Percentiles rank a stretch among this genome's conserved stretches.
These are phyloP conservation scores for Halcyon chelicuti DNA, from an alignment of 2,797 vertebrate genomes.

Conservation along the genomic window DNA sequence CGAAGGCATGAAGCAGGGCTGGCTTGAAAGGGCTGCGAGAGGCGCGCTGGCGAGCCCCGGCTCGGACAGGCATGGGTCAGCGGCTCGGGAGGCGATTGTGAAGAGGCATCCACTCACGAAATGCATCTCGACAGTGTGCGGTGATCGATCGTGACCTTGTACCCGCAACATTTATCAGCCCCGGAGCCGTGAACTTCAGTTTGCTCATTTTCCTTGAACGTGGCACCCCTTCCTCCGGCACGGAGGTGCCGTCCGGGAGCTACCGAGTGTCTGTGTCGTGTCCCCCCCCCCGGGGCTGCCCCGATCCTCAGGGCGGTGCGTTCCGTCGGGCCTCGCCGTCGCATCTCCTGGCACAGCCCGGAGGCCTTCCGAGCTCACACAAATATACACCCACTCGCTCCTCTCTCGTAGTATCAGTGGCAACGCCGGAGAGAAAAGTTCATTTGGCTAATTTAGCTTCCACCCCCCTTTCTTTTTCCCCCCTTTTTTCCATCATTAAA, in stretches of 20 bases:
- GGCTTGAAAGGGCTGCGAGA: slow-evolving; percentile 77
- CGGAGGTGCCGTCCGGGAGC: not conserved
- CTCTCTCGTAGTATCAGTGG: not conserved
- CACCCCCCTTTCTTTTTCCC: not conserved
- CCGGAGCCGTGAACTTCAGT: slow-evolving; percentile 76
- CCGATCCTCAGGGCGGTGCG: not conserved
- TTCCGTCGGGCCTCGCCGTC: not conserved
- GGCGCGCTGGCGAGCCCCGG: slow-evolving; percentile 62
- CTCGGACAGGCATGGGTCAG: slow-evolving; percentile 83
- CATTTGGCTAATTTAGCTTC: slow-evolving; percentile 72
- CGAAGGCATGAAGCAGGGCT: slow-evolving; percentile 47
- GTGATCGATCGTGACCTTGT: slow-evolving; percentile 86
- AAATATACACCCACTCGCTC: not conserved
- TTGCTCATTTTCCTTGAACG: slow-evolving; percentile 70
- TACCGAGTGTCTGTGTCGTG: not conserved
- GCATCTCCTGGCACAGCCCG: not conserved
- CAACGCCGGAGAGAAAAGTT: slow-evolving; percentile 49
- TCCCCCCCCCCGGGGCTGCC: not conserved
- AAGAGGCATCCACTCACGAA: slow-evolving; percentile 88
- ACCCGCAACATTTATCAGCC: slow-evolving; percentile 76
- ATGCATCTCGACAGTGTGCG: slow-evolving; percentile 87
- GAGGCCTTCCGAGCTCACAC: not conserved
- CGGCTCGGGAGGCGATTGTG: slow-evolving; percentile 83
- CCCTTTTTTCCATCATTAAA: slow-evolving; percentile 75
- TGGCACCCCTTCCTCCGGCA: not conserved